Percentiles rank a stretch among this genome's conserved stretches.
Evolutionary conservation across 2,113 vertebrate species (phyloP).

Genomic region (Indri indri): DNA sequence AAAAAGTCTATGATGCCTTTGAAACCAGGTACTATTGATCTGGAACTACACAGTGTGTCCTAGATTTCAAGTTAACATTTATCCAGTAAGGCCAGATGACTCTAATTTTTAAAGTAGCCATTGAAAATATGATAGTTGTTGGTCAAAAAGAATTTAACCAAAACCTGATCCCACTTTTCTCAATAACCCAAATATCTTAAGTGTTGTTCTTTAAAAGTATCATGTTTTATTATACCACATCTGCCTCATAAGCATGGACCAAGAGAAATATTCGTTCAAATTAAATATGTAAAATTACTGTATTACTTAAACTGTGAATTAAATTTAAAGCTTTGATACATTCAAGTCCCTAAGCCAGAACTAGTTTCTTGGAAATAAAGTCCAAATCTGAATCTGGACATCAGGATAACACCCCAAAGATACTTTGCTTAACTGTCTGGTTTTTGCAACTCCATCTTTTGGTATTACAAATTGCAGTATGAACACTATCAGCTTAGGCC

Average conservation of each 20-base stretch:
- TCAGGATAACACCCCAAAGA: not conserved
- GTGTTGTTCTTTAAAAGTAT: not conserved
- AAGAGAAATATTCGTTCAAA: constrained; percentile 21
- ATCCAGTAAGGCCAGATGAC: not conserved
- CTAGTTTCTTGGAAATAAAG: constrained; percentile 19
- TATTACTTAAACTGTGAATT: not conserved
- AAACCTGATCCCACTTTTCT: not conserved
- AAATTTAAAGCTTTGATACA: not conserved
- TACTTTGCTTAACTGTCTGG: not conserved
- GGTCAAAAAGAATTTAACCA: constrained; percentile 43
- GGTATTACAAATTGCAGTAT: not conserved
- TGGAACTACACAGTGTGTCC: not conserved
- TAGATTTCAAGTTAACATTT: constrained; percentile 3
- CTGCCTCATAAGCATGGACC: not conserved
- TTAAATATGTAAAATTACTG: not conserved
- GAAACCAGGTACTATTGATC: not conserved
- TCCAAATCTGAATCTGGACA: not conserved
- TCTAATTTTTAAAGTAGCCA: not conserved
- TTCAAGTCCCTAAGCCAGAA: not conserved
- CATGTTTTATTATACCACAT: not conserved
- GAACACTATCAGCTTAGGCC: not conserved
- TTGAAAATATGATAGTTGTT: not conserved
- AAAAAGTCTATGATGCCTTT: not conserved
- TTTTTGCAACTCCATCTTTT: constrained; percentile 58
- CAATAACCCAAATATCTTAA: not conserved